Evolutionary conservation across 2,113 vertebrate species (phyloP).

Genomic region (Galbula dea): DNA sequence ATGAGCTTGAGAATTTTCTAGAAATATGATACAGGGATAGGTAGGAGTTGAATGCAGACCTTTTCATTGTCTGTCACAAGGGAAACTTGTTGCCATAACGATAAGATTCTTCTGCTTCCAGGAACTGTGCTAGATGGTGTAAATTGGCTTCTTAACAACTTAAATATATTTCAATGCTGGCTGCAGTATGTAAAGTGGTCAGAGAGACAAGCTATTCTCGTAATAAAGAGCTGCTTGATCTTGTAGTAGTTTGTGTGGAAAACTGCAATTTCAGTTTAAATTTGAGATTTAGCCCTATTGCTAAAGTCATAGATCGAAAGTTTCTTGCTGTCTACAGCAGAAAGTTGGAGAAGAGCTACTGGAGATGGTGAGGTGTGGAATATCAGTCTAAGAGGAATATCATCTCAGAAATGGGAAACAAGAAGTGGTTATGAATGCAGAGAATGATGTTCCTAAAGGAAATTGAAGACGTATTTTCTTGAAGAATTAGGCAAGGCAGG

Average conservation of each 20-base stretch:
- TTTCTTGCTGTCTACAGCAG: background rate
- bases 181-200: background rate
- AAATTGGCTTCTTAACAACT: background rate
- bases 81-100: background rate
- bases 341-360: background rate
- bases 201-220: background rate
- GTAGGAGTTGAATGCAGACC: fast-evolving
- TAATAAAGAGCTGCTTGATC: background rate
- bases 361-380: background rate
- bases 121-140: fast-evolving
- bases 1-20: background rate
- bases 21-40: background rate
- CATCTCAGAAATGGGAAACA: background rate
- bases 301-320: background rate
- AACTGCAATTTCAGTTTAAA: background rate
- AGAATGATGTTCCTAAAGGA: background rate
- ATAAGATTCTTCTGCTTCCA: background rate
- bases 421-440: background rate
- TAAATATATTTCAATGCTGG: background rate
- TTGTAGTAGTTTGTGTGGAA: background rate
- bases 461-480: background rate
- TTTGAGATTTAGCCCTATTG: background rate
- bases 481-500: background rate
- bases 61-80: background rate
- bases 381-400: background rate